Conservation (phyloP, 2,113 vertebrate genomes). For the Salvelinus alpinus region DNA sequence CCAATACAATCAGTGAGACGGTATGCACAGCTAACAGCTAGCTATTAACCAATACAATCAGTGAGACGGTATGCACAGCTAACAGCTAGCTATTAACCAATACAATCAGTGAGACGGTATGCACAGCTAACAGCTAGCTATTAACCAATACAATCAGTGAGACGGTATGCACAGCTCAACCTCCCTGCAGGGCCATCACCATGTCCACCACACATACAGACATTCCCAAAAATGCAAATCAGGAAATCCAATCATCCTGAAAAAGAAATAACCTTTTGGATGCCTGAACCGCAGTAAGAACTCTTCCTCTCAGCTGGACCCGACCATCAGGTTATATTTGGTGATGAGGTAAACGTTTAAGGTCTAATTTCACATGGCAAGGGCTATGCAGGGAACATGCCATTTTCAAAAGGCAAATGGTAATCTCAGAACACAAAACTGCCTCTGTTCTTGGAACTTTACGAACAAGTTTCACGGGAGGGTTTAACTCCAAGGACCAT, state of each 20-base stretch:
- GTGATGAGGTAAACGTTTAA: conserved; percentile 39
- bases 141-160: neutral
- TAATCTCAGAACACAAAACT: conserved; percentile 47
- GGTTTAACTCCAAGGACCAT: conserved; percentile 30
- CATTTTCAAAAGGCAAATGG: conserved; percentile 35
- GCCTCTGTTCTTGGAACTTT: conserved; percentile 48
- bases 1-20: neutral
- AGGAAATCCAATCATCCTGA: conserved; percentile 12
- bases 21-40: neutral
- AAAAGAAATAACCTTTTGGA: neutral
- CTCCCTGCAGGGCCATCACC: neutral
- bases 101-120: no score
- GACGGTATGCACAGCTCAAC: neutral
- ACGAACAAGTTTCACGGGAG: conserved; percentile 58
- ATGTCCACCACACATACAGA: neutral
- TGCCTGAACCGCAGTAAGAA: neutral
- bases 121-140: no score
- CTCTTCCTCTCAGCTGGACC: conserved; percentile 4
- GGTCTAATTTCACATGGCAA: conserved; percentile 39
- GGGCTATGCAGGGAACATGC: conserved; percentile 21
- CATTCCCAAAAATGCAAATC: neutral
- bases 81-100: no score
- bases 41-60: no score
- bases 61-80: no score
- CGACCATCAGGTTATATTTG: conserved; percentile 21